phyloP scores from a whole-genome alignment of 2,797 vertebrate genomes.

The Microchirus variegatus region DNA sequence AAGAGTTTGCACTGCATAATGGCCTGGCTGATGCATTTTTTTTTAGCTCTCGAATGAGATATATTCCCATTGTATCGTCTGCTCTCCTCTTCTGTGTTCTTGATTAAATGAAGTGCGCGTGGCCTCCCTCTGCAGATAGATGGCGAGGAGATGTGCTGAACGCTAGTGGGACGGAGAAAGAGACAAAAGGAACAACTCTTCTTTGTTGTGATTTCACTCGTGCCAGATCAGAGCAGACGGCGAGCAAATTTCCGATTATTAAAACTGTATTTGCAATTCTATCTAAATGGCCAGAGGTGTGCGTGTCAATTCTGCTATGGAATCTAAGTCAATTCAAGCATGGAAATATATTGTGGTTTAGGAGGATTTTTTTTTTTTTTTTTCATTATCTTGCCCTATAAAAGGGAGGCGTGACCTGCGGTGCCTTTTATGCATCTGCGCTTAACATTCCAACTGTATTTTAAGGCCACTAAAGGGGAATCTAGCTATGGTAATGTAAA shows the following conservation, averaged over 20 bases:
- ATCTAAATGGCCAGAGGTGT: constrained; percentile 17
- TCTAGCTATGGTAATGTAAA: constrained; percentile 43
- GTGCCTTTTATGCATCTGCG: constrained; percentile 22
- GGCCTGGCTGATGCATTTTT: constrained; percentile 66
- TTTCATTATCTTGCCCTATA: constrained; percentile 21
- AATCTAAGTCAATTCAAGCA: constrained; percentile 14
- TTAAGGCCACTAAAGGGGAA: constrained; percentile 31
- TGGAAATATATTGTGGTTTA: constrained; percentile 18
- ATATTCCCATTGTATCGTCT: constrained; percentile 56
- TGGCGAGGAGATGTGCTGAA: constrained; percentile 21
- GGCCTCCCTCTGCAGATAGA: constrained; percentile 48
- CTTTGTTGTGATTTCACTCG: constrained; percentile 48
- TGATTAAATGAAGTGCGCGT: constrained; percentile 68
- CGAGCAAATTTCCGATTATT: constrained; percentile 24
- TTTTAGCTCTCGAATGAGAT: constrained; percentile 65
- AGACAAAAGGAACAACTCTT: constrained; percentile 43
- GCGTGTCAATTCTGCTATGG: constrained; percentile 5
- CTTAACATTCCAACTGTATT: constrained; percentile 27
- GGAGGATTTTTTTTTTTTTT: constrained; percentile 12
- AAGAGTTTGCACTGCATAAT: constrained; percentile 53
- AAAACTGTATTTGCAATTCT: constrained; percentile 49
- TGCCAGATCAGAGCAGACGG: constrained; percentile 29
- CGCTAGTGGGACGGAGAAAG: constrained; percentile 31
- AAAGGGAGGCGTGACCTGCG: constrained; percentile 26
- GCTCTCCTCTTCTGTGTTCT: constrained; percentile 60